Percentiles rank a stretch among this genome's conserved stretches.
Evolutionary conservation across 2,888 invertebrate species (phyloP).

Genomic region (Leptinotarsa tumamoca): DNA sequence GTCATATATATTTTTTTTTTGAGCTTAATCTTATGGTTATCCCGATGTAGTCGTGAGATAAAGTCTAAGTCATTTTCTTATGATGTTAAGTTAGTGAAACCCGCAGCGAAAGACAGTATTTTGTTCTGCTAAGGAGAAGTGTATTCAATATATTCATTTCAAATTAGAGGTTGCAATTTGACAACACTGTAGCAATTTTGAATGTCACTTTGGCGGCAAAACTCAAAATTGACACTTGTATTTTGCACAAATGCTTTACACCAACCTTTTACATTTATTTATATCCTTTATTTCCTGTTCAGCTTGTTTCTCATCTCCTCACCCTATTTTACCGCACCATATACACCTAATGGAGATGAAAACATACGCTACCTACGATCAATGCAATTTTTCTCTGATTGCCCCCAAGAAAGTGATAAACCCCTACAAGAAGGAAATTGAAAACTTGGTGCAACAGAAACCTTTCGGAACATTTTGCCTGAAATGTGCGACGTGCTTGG

Average conservation of each 20-base stretch:
- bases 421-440: slow-evolving; percentile 51
- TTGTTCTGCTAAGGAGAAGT: no score
- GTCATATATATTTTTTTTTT: no score
- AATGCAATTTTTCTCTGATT: slow-evolving; percentile 48
- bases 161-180: neutral
- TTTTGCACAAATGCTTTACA: slow-evolving; percentile 30
- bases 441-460: slow-evolving; percentile 51
- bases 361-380: slow-evolving; percentile 22
- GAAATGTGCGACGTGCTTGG: slow-evolving; percentile 55
- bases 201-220: slow-evolving; percentile 11
- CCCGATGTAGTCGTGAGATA: no score
- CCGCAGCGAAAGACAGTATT: no score
- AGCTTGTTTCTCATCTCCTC: slow-evolving; percentile 19
- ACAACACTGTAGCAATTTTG: neutral
- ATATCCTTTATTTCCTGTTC: slow-evolving; percentile 19
- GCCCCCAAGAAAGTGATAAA: slow-evolving; percentile 56
- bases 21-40: no score
- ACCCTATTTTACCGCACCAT: slow-evolving; percentile 30
- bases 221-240: slow-evolving; percentile 34
- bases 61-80: no score
- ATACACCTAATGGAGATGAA: slow-evolving; percentile 33
- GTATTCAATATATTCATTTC: no score
- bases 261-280: slow-evolving; percentile 14
- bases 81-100: no score
- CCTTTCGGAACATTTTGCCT: slow-evolving; percentile 54